Conservation (phyloP, 2,888 invertebrate genomes). For the Dimorphilus gyrociliatus region DNA sequence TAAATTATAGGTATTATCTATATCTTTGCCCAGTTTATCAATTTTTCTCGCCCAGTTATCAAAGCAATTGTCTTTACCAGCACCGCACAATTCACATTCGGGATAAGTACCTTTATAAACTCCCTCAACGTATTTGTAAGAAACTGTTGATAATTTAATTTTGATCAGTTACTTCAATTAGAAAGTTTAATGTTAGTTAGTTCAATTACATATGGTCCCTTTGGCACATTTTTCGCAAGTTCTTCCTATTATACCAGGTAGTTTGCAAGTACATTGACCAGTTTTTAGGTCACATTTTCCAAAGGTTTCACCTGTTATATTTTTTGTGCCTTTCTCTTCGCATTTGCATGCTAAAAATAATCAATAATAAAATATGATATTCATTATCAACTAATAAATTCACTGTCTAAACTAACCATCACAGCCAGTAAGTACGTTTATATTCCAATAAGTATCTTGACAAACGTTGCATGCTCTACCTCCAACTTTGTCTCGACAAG, state of each 20-base stretch:
- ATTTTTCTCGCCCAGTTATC: slow-evolving; percentile 15
- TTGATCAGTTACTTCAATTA: too few relatives aligned
- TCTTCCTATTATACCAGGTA: slow-evolving; percentile 13
- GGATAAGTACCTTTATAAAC: slow-evolving; percentile 13
- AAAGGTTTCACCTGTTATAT: slow-evolving; percentile 6
- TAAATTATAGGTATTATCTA: slow-evolving; percentile 2
- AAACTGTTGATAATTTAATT: too few relatives aligned
- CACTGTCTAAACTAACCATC: slow-evolving; percentile 10
- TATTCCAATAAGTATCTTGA: slow-evolving; percentile 12
- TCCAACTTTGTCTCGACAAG: slow-evolving; percentile 10
- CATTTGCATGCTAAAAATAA: slow-evolving; percentile 12
- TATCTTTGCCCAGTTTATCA: slow-evolving; percentile 8
- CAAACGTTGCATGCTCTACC: slow-evolving; percentile 13
- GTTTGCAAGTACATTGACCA: slow-evolving; percentile 14
- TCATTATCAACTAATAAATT: neutral
- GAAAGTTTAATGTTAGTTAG: too few relatives aligned
- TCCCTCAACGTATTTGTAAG: too few relatives aligned
- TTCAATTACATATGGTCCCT: slow-evolving; percentile 12
- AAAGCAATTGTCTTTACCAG: too few relatives aligned
- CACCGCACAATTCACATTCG: slow-evolving; percentile 16
- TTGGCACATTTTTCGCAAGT: slow-evolving; percentile 15
- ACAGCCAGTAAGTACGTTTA: slow-evolving; percentile 13
- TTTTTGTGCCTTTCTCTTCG: slow-evolving; percentile 8
- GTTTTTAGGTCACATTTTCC: slow-evolving; percentile 12
- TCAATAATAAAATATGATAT: neutral